Base-by-base conservation (phyloP, 2,888 invertebrate genomes). In the Ornithoptera priamus region DNA sequence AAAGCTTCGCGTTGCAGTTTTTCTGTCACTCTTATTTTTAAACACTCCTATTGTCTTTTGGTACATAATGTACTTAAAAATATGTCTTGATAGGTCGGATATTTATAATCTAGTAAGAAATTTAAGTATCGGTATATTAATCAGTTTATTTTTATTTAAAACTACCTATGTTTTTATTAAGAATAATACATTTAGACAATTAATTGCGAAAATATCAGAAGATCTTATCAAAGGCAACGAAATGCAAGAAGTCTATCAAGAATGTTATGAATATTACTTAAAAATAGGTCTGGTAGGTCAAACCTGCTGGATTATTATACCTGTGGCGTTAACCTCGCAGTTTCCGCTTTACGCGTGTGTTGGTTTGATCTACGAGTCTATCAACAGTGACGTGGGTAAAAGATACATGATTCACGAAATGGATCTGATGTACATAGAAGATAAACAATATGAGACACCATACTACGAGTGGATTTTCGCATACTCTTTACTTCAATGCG, bases 331-430 rank as follows among this genome's bases (percentile, higher is more conserved):
- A 68, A 80, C 81, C 50, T 75, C 78, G 0, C 81, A 85, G 24
- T 88, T 88, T 72, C 86, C 89, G 0, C 72, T 87, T 30, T 85
- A 86, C 68, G 85, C 88, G 2, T 81, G 80, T 0, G 63, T 78
- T 6, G 69, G 77, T 17, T 88, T 82, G 80, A 79, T 81, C 0
- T 84, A 84, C 50, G 84, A 84, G 46, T 83, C 78, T 57, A 72
- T 88, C 22, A 76, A 77, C 64, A 83, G 81, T 4, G 87, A 87
- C 62, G 77, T 80, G 20, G 82, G 75, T 15, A 75, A 75, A 60
- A 80, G 78, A 58, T 76, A 80, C 12, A 88, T 89, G 88, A 81
- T 88, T 1, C 87, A 89, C 22, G 87, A 88, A 50, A 85, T 88
- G 83, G 85, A 86, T 3, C 65, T 88, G 15, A 79, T 81, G 60